A percentile compares a stretch with the other conserved stretches of the same genome.
These are phyloP conservation scores for Malurus elegans DNA, from an alignment of 2,113 vertebrate species.

Conservation along the genomic window DNA sequence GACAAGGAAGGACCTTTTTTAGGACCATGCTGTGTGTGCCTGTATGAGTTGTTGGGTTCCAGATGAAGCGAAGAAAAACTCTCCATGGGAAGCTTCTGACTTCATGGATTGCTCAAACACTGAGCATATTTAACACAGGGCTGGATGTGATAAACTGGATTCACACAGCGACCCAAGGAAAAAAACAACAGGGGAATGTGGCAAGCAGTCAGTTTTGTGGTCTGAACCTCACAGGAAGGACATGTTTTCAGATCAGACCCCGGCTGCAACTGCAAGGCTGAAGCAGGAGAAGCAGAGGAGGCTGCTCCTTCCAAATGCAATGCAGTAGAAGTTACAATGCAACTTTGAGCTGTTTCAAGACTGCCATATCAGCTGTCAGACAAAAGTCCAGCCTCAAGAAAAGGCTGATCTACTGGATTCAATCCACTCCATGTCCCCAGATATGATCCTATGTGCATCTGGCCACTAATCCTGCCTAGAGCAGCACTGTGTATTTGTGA, in stretches of 20 bases:
- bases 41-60: constrained; percentile 10
- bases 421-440: neutral
- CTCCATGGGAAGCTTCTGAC: constrained; percentile 61
- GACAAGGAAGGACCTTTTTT: constrained; percentile 33
- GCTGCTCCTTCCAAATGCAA: neutral
- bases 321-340: neutral
- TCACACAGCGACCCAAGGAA: neutral
- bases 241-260: constrained; percentile 48
- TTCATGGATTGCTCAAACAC: constrained; percentile 45
- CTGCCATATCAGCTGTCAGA: neutral
- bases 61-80: constrained; percentile 52
- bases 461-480: neutral
- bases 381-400: neutral
- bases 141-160: constrained; percentile 54
- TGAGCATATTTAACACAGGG: constrained; percentile 2
- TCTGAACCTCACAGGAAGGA: constrained; percentile 59
- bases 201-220: constrained; percentile 61
- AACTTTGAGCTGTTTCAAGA: neutral
- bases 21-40: neutral
- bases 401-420: neutral
- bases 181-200: constrained; percentile 55
- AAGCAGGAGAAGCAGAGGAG: neutral
- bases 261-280: neutral
- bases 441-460: neutral
- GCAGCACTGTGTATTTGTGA: neutral